These are phyloP conservation scores for Eufriesea mexicana DNA, from an alignment of 1,140 invertebrate species.

Conservation along the genomic window DNA sequence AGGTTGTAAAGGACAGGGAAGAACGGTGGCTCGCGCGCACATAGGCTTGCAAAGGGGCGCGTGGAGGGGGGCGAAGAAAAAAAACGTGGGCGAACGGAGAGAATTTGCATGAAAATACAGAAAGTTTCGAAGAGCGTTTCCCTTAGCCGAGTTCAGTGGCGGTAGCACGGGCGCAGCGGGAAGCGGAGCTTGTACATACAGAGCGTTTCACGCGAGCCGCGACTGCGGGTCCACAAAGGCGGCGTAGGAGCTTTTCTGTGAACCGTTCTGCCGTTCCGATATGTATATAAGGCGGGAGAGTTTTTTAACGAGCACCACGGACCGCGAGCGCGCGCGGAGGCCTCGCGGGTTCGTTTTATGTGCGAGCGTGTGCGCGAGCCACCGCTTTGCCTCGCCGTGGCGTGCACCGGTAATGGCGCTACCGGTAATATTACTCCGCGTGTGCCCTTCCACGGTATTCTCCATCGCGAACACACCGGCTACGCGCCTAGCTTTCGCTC, in stretches of 20 bases:
- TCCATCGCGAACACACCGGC: not conserved
- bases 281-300: conserved; percentile 55
- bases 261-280: conserved; percentile 42
- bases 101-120: conserved; percentile 70
- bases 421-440: conserved; percentile 42
- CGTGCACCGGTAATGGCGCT: not conserved
- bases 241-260: conserved; percentile 50
- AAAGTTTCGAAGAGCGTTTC: conserved; percentile 65
- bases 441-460: not conserved
- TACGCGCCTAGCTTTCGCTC: no score
- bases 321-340: not conserved
- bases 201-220: conserved; percentile 54
- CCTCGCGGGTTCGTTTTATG: conserved; percentile 39
- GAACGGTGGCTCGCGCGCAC: not conserved
- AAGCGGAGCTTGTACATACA: conserved; percentile 36
- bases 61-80: not conserved
- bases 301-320: conserved; percentile 63
- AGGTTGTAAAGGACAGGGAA: not conserved
- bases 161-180: conserved; percentile 10
- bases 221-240: conserved; percentile 58
- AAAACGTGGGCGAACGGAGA: conserved; percentile 1
- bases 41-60: not conserved
- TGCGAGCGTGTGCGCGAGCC: conserved; percentile 11
- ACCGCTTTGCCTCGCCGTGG: conserved; percentile 36
- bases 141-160: conserved; percentile 35